phyloP scores from a whole-genome alignment of 35 echinoderm and acorn worm genomes.

The Apostichopus parvimensis region DNA sequence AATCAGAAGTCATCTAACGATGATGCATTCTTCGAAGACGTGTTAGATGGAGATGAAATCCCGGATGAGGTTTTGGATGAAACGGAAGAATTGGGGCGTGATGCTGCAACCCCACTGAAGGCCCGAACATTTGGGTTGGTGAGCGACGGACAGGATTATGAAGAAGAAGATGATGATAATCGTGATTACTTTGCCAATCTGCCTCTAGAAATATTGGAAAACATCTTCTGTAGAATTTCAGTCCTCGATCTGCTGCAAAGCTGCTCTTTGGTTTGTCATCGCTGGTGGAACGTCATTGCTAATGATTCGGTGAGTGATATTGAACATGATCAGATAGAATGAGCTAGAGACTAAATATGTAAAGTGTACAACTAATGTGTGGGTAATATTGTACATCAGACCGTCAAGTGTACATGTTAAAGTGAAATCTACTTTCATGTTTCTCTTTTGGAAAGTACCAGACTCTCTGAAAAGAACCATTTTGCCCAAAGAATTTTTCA shows the following conservation, averaged over 20 bases:
- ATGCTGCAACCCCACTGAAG: background rate
- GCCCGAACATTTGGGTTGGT: slow-evolving; percentile 29
- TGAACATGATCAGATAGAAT: too few relatives aligned
- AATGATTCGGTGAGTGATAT: slow-evolving; percentile 11
- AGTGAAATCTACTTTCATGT: too few relatives aligned
- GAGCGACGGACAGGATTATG: background rate
- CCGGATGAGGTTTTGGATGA: background rate
- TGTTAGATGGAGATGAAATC: slow-evolving; percentile 7
- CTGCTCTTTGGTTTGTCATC: slow-evolving; percentile 10
- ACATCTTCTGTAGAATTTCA: slow-evolving; percentile 12
- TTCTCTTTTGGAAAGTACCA: too few relatives aligned
- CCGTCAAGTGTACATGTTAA: too few relatives aligned
- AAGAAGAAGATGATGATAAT: background rate
- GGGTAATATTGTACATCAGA: too few relatives aligned
- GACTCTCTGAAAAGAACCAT: too few relatives aligned
- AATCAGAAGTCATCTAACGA: background rate
- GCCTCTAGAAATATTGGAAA: slow-evolving; percentile 9
- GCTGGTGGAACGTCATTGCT: background rate
- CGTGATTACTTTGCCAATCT: background rate
- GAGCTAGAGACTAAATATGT: too few relatives aligned
- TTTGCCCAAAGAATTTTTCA: too few relatives aligned
- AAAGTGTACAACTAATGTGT: too few relatives aligned
- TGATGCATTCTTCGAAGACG: background rate
- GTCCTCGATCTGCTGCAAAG: background rate
- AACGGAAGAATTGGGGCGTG: background rate